Conservation (phyloP, 2,888 invertebrate genomes). For the Trissolcus japonicus region DNA sequence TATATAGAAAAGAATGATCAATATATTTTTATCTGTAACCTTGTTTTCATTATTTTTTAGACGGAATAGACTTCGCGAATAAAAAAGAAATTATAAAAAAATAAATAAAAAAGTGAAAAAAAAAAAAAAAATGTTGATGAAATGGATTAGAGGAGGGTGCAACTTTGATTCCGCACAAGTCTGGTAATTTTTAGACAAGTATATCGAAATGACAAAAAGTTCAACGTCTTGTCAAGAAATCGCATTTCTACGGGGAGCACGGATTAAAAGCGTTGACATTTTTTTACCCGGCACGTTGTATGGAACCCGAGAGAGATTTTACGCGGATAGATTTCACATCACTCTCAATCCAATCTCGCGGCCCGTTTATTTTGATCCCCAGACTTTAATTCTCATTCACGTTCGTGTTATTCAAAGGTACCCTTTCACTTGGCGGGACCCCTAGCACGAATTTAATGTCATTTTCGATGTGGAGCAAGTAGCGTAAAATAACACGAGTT, state of each 20-base stretch:
- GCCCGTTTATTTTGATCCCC: conserved; percentile 66
- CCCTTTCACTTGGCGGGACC: conserved; percentile 61
- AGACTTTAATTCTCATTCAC: conserved; percentile 53
- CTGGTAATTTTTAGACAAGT: too few species aligned
- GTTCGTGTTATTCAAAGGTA: conserved; percentile 54
- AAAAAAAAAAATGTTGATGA: too few species aligned
- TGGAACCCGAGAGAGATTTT: conserved; percentile 64
- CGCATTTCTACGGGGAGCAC: conserved; percentile 13
- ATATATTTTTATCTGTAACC: too few species aligned
- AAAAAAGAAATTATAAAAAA: too few species aligned
- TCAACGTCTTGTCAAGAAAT: conserved; percentile 5
- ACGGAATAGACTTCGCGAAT: too few species aligned
- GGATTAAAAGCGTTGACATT: conserved; percentile 40
- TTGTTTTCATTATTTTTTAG: too few species aligned
- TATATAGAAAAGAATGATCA: too few species aligned
- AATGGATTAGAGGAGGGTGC: background rate
- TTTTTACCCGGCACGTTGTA: conserved; percentile 17
- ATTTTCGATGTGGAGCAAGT: conserved; percentile 66
- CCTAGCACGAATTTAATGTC: conserved; percentile 65
- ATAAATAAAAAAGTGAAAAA: background rate
- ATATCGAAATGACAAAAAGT: background rate
- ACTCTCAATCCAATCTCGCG: conserved; percentile 72
- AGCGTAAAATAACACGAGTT: conserved; percentile 66
- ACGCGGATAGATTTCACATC: conserved; percentile 75
- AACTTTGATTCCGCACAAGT: background rate